Evolutionary conservation across 2,113 vertebrate genomes (phyloP), one percentile per base, ranked within the genome.

Genomic region (Chaetodon auriga): DNA sequence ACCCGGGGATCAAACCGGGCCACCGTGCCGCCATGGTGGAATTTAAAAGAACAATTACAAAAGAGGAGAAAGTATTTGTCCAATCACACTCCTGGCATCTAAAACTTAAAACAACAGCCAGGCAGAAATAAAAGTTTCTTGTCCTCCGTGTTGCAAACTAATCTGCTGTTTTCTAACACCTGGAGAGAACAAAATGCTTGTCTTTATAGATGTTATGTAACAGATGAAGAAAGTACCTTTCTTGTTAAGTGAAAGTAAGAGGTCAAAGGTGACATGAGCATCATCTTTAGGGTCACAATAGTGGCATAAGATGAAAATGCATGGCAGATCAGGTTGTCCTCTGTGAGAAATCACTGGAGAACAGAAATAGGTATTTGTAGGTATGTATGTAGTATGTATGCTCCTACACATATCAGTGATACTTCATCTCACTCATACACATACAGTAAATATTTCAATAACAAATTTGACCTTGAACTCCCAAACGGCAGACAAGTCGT

Each of bases 271-370:
- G 95, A 95, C 96, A 97, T 95, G 0, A 97, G 25, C 96, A 97
- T 96, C 96, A 97, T 97, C 92, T 97, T 97, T 0, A 94, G 51
- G 75, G 95, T n/a, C n/a, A n/a, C n/a, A n/a, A n/a, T n/a, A n/a
- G n/a, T n/a, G n/a, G n/a, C n/a, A 18, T 35, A 45, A 41, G 6
- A 61, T 60, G 7, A 30, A 30, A 30, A 30, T 30, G 30, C 30
- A 30, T 30, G 30, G 30, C 1, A 30, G 30, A 30, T 30, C 30
- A 30, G 30, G 30, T 30, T 30, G 30, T 30, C 30, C 10, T 55
- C 65, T 51, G 53, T 48, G 19, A 60, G 21, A 30, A 55, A 30
- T 62, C 23, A 13, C 41, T 35, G 25, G 7, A 46, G 36, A 36
- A 12, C 25, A 68, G 30, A 30, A 30, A 30, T 30, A 30, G 3